Percentiles rank a stretch among this genome's conserved stretches.
phyloP scores from a whole-genome alignment of 1,140 invertebrate genomes.

The Neodiprion lecontei region DNA sequence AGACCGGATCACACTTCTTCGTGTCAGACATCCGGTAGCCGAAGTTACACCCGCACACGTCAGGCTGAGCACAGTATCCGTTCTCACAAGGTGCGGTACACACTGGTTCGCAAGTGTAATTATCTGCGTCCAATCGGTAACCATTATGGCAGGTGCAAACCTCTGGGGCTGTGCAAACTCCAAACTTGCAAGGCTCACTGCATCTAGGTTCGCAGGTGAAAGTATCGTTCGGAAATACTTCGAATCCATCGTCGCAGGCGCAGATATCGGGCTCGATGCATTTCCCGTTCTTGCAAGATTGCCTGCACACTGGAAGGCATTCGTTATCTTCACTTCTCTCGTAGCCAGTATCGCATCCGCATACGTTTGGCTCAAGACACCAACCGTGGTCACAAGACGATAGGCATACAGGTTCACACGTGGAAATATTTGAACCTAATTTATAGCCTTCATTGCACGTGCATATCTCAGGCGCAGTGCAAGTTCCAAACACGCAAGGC shows the following conservation, averaged over 20 bases:
- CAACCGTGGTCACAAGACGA: not conserved
- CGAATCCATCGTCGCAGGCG: not conserved
- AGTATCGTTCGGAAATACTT: not conserved
- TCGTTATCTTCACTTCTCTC: not conserved
- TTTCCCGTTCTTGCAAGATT: not conserved
- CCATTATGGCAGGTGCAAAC: slow-evolving; percentile 61
- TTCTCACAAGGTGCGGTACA: slow-evolving; percentile 33
- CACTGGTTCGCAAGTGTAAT: slow-evolving; percentile 26
- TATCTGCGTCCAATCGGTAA: slow-evolving; percentile 29
- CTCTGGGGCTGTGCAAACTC: slow-evolving; percentile 66
- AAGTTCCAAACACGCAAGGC: slow-evolving; percentile 15
- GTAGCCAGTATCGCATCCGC: slow-evolving; percentile 31
- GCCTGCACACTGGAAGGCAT: not conserved
- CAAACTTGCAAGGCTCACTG: slow-evolving; percentile 53
- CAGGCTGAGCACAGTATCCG: slow-evolving; percentile 36
- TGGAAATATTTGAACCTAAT: not conserved
- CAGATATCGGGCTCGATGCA: not conserved
- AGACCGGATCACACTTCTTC: slow-evolving; percentile 53
- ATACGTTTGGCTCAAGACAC: slow-evolving; percentile 36
- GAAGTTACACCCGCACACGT: slow-evolving; percentile 35
- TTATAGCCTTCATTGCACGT: slow-evolving; percentile 19
- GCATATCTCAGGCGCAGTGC: slow-evolving; percentile 18
- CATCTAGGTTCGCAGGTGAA: not conserved
- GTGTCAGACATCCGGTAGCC: slow-evolving; percentile 28
- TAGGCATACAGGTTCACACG: not conserved